Percentiles rank a stretch among this genome's conserved stretches.
Evolutionary conservation across 35 echinoderm and acorn worm genomes (phyloP).

Genomic region (Hemicentrotus pulcherrimus): DNA sequence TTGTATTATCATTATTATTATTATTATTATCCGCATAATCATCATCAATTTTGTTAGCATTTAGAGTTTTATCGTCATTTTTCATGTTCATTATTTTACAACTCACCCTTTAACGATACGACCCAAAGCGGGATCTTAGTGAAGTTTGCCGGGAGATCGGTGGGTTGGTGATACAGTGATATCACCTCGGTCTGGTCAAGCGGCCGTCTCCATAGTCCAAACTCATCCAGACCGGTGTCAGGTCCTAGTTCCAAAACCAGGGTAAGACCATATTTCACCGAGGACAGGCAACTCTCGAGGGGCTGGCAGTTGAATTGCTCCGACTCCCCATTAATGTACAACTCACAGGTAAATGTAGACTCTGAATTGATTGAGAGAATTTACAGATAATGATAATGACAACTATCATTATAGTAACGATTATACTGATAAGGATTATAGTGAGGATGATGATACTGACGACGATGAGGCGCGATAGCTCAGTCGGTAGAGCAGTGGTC

Average conservation of each 20-base stretch:
- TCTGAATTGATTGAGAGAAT: neutral
- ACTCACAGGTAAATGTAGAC: neutral
- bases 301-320: neutral
- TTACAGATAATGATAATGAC: too few relatives aligned
- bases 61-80: too few relatives aligned
- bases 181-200: neutral
- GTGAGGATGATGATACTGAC: too few relatives aligned
- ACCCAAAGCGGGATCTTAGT: neutral
- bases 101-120: neutral
- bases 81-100: too few relatives aligned
- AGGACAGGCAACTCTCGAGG: neutral
- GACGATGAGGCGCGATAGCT: too few relatives aligned
- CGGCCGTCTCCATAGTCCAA: slow-evolving; percentile 4
- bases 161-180: slow-evolving; percentile 16
- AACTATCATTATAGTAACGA: too few relatives aligned
- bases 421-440: too few relatives aligned
- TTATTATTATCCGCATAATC: neutral
- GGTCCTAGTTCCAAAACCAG: neutral
- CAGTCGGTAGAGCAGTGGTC: too few relatives aligned
- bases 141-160: slow-evolving; percentile 33
- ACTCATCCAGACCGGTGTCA: slow-evolving; percentile 29
- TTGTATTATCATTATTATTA: neutral
- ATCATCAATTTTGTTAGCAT: neutral
- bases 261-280: neutral
- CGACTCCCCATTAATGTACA: neutral